A percentile compares a stretch with the other conserved stretches of the same genome.
phyloP scores from a whole-genome alignment of 2,888 invertebrate genomes.

The Strigamia crassipes region DNA sequence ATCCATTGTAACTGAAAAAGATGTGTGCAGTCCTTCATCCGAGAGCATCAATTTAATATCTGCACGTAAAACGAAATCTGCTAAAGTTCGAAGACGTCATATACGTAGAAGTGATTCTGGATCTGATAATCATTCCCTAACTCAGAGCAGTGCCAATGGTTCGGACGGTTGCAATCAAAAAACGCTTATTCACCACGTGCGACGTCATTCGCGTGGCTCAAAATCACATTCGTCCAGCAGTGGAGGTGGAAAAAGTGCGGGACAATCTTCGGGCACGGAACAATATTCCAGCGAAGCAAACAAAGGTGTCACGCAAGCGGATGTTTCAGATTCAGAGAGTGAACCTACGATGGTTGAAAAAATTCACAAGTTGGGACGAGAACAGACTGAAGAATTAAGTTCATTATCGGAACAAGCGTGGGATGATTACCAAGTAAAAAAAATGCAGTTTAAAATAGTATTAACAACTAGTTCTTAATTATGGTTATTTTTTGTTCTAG shows the following conservation, averaged over 20 bases:
- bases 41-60: neutral
- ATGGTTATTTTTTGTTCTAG: conserved; percentile 61
- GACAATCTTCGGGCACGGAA: conserved; percentile 45
- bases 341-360: neutral
- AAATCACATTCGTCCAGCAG: conserved; percentile 47
- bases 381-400: conserved; percentile 66
- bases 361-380: neutral
- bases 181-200: neutral
- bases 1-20: conserved; percentile 25
- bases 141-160: conserved; percentile 69
- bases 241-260: conserved; percentile 42
- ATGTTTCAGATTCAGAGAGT: conserved; percentile 41
- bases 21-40: neutral
- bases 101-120: conserved; percentile 65
- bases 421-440: conserved; percentile 87
- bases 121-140: conserved; percentile 69
- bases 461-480: neutral
- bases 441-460: conserved; percentile 50
- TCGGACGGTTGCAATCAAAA: conserved; percentile 47
- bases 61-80: conserved; percentile 5
- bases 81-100: conserved; percentile 23
- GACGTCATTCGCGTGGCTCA: conserved; percentile 11
- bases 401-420: conserved; percentile 90
- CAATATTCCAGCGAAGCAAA: conserved; percentile 36
- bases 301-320: neutral